A percentile compares a stretch with the other conserved stretches of the same genome.
phyloP scores from a whole-genome alignment of 2,888 invertebrate species.

The Chymomyza procnemis region DNA sequence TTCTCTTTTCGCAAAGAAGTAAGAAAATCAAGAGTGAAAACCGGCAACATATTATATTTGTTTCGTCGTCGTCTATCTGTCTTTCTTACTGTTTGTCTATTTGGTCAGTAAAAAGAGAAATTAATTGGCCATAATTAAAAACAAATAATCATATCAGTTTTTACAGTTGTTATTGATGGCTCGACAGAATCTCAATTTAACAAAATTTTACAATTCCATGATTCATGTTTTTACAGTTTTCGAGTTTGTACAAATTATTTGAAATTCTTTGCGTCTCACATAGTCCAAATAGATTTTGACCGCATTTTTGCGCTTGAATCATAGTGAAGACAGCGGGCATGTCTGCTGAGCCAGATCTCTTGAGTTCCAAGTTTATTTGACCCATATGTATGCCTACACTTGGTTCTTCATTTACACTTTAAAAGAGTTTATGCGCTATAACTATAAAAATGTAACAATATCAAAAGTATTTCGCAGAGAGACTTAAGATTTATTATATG shows the following conservation, averaged over 20 bases:
- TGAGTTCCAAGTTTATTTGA: neutral
- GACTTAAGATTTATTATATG: too few relatives aligned
- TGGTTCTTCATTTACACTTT: too few relatives aligned
- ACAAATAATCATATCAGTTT: conserved; percentile 9
- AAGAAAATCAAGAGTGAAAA: conserved; percentile 5
- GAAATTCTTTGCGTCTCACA: neutral
- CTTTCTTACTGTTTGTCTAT: neutral
- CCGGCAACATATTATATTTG: neutral
- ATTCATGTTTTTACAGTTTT: neutral
- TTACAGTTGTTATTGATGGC: conserved; percentile 12
- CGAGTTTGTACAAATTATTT: neutral
- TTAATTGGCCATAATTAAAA: conserved; percentile 9
- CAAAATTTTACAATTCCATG: neutral
- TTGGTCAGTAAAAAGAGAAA: conserved; percentile 4
- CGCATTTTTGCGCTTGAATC: conserved; percentile 65
- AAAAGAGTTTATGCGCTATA: too few relatives aligned
- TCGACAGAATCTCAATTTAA: neutral
- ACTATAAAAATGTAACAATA: too few relatives aligned
- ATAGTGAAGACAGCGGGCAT: conserved; percentile 8
- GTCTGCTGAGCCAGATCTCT: conserved; percentile 3
- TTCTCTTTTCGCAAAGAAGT: too few relatives aligned
- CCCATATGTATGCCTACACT: neutral
- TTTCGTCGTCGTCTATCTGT: neutral
- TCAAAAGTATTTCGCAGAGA: too few relatives aligned
- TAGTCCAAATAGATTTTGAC: conserved; percentile 52